These are phyloP conservation scores for Epinotia brunnichana DNA, from an alignment of 2,888 invertebrate genomes.

Conservation along the genomic window DNA sequence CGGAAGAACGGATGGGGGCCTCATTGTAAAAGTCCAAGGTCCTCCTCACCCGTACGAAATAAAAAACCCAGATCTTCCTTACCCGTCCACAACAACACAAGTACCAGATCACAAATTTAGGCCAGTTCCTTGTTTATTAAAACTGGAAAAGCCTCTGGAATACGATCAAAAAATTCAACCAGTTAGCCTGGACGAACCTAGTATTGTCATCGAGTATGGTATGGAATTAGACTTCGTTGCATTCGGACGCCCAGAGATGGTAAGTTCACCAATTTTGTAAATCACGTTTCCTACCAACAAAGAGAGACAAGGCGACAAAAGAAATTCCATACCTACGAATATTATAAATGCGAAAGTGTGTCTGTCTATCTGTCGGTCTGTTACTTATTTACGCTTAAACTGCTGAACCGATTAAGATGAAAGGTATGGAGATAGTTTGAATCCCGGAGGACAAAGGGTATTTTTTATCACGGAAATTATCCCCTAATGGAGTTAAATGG, in stretches of 20 bases:
- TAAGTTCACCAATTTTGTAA: not conserved
- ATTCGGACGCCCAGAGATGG: not conserved
- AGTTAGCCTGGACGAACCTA: not conserved
- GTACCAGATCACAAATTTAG: not conserved
- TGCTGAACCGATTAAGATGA: no score
- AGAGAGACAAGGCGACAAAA: not conserved
- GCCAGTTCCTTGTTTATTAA: not conserved
- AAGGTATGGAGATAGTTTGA: no score
- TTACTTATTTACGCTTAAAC: no score
- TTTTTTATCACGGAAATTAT: no score
- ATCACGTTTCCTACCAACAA: not conserved
- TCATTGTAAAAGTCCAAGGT: not conserved
- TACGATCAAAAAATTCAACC: not conserved
- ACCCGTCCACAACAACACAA: no score
- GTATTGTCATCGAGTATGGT: not conserved
- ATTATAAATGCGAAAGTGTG: no score
- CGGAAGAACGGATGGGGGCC: not conserved
- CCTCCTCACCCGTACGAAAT: not conserved
- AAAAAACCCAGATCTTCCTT: no score
- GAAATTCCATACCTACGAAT: no score
- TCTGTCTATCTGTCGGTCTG: no score
- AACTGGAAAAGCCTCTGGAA: not conserved
- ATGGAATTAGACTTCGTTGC: not conserved
- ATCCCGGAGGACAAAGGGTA: no score
- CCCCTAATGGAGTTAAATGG: no score